A percentile compares a stretch with the other conserved stretches of the same genome.
Conservation (phyloP, 1,140 invertebrate species). For the Conopomorpha cramerella region DNA sequence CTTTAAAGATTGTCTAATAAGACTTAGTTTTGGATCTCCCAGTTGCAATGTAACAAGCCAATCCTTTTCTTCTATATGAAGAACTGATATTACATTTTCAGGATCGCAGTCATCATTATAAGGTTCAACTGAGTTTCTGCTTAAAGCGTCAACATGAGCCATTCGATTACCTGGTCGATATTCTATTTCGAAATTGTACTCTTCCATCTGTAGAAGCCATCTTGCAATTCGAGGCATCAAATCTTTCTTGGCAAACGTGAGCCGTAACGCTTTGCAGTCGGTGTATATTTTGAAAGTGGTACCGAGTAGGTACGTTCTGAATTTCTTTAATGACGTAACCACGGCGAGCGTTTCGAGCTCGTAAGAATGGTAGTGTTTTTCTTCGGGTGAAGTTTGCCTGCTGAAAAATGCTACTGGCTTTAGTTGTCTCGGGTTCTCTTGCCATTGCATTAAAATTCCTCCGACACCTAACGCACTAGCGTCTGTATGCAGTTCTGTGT, state of each 20-base stretch:
- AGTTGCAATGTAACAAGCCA: slow-evolving; percentile 1
- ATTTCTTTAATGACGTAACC: too few species aligned
- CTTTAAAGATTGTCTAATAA: too few species aligned
- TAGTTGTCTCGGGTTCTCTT: slow-evolving; percentile 24
- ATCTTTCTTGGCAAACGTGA: slow-evolving; percentile 14
- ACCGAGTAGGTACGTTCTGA: slow-evolving; percentile 17
- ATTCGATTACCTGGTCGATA: slow-evolving; percentile 17
- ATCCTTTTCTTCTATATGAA: background rate
- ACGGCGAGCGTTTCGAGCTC: slow-evolving; percentile 29
- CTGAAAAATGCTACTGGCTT: slow-evolving; percentile 26
- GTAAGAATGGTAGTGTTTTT: slow-evolving; percentile 26
- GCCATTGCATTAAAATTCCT: slow-evolving; percentile 19
- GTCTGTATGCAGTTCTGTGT: slow-evolving; percentile 19
- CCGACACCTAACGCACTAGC: slow-evolving; percentile 16
- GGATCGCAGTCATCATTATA: slow-evolving; percentile 7
- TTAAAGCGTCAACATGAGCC: slow-evolving; percentile 26
- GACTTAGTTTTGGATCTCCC: background rate
- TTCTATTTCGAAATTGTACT: slow-evolving; percentile 18
- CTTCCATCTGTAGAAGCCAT: slow-evolving; percentile 22
- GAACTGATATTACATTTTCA: slow-evolving; percentile 1
- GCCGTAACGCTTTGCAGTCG: slow-evolving; percentile 17
- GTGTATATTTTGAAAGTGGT: slow-evolving; percentile 19
- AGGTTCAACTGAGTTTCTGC: slow-evolving; percentile 8
- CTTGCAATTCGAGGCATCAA: slow-evolving; percentile 13
- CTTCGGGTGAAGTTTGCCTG: slow-evolving; percentile 11